phyloP scores from a whole-genome alignment of 2,797 vertebrate species.

The Xiphophorus birchmanni region DNA sequence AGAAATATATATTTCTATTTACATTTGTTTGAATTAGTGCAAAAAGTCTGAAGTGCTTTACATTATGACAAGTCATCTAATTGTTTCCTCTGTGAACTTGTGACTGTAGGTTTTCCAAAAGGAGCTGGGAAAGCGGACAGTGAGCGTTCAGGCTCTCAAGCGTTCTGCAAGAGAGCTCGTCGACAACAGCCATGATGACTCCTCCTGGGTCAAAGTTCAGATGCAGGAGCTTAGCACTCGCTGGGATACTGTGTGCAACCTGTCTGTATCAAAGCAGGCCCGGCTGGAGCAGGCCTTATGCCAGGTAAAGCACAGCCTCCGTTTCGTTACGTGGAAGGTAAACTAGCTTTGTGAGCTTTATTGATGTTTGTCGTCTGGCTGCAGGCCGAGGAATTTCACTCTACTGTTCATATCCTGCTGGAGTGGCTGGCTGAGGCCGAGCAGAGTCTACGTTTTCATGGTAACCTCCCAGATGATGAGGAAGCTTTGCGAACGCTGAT shows the following conservation, averaged over 20 bases:
- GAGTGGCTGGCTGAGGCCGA: conserved; percentile 98
- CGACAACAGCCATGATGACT: conserved; percentile 92
- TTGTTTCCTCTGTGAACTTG: not conserved
- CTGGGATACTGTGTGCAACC: conserved; percentile 96
- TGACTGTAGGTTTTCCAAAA: conserved; percentile 92
- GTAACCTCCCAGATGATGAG: conserved; percentile 93
- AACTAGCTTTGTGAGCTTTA: conserved; percentile 4
- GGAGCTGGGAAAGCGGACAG: conserved; percentile 94
- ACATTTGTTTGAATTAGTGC: not conserved
- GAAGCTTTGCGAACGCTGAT: conserved; percentile 91
- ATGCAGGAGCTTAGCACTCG: conserved; percentile 96
- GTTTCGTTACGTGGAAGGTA: not conserved
- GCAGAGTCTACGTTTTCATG: conserved; percentile 95
- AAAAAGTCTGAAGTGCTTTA: not conserved
- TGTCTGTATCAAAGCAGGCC: conserved; percentile 94
- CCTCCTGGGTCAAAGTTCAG: conserved; percentile 97
- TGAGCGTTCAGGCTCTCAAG: conserved; percentile 94
- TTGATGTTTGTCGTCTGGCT: conserved; percentile 35
- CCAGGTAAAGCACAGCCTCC: conserved; percentile 78
- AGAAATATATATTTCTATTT: not conserved
- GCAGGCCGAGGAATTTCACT: conserved; percentile 98
- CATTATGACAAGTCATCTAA: not conserved
- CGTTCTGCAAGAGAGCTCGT: conserved; percentile 93
- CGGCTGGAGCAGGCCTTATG: conserved; percentile 92
- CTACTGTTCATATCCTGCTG: conserved; percentile 93